Conservation (phyloP, 2,113 vertebrate genomes). For the Elaphurus davidianus region DNA sequence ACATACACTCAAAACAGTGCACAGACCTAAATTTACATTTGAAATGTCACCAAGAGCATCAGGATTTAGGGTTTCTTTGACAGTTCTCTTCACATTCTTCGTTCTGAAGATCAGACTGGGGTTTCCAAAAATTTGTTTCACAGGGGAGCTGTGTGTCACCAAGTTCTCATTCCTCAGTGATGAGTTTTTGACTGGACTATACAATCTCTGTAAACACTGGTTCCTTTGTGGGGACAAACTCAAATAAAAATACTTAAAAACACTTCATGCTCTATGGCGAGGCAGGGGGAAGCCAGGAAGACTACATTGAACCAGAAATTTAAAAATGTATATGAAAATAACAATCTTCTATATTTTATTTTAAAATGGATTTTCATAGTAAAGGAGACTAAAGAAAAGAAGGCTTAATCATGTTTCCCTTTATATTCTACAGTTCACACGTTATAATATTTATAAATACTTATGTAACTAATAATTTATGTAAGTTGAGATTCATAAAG, state of each 20-base stretch:
- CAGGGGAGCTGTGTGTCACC: background rate
- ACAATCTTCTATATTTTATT: background rate
- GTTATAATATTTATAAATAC: background rate
- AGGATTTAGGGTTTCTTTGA: background rate
- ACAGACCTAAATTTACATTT: background rate
- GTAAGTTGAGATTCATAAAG: background rate
- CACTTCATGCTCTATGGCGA: background rate
- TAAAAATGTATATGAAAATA: background rate
- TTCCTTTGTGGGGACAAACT: background rate
- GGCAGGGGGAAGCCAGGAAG: background rate
- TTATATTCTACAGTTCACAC: background rate
- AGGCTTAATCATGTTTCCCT: background rate
- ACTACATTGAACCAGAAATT: background rate
- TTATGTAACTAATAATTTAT: background rate
- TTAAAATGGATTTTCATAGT: background rate
- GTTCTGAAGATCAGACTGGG: background rate
- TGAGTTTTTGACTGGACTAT: background rate
- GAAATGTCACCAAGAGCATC: background rate
- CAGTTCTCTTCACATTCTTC: background rate
- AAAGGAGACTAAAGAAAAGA: background rate
- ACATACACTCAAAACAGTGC: background rate
- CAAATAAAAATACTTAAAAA: background rate
- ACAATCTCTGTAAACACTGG: background rate
- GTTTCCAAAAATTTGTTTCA: background rate
- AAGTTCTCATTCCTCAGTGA: slow-evolving; percentile 2